These are phyloP conservation scores for Nothobranchius kuhntae DNA, from an alignment of 2,113 vertebrate genomes.

Conservation along the genomic window DNA sequence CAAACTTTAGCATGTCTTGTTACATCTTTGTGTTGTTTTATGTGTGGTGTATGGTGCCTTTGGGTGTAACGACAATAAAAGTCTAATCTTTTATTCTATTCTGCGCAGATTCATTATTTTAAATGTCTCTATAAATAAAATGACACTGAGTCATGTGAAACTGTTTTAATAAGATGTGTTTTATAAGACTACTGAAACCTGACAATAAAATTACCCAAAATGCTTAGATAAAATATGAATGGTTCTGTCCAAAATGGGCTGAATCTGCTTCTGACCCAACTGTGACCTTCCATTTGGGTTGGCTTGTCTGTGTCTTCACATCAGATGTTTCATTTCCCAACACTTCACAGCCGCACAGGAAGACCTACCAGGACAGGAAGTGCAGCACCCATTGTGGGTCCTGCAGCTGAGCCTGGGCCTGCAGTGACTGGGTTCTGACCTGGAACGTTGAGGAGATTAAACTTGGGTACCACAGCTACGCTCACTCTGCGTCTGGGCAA, in stretches of 20 bases:
- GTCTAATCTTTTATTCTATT: too few relatives aligned
- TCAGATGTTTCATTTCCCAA: constrained; percentile 27
- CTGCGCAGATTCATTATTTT: too few relatives aligned
- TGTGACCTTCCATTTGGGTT: constrained; percentile 8
- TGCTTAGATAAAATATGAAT: not conserved
- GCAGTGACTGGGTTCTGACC: constrained; percentile 81
- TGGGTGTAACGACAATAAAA: too few relatives aligned
- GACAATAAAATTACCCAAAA: not conserved
- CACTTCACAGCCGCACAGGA: constrained; percentile 43
- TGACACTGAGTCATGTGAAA: too few relatives aligned
- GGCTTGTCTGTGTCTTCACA: constrained; percentile 5
- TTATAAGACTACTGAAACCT: not conserved
- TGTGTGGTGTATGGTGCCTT: too few relatives aligned
- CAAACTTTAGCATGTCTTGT: too few relatives aligned
- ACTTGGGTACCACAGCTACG: constrained; percentile 96
- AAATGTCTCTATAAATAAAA: too few relatives aligned
- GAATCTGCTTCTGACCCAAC: not conserved
- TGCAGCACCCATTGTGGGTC: constrained; percentile 52
- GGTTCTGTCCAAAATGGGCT: constrained; percentile 4
- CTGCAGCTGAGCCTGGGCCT: constrained; percentile 67
- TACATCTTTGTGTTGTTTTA: too few relatives aligned
- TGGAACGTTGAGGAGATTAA: constrained; percentile 92
- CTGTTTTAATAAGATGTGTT: too few relatives aligned
- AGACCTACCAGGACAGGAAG: constrained; percentile 87
- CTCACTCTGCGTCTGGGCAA: constrained; percentile 95